Evolutionary conservation across 2,797 vertebrate genomes (phyloP), one percentile per base, ranked within the genome.

Genomic region (Paedocypris micromegethes): DNA sequence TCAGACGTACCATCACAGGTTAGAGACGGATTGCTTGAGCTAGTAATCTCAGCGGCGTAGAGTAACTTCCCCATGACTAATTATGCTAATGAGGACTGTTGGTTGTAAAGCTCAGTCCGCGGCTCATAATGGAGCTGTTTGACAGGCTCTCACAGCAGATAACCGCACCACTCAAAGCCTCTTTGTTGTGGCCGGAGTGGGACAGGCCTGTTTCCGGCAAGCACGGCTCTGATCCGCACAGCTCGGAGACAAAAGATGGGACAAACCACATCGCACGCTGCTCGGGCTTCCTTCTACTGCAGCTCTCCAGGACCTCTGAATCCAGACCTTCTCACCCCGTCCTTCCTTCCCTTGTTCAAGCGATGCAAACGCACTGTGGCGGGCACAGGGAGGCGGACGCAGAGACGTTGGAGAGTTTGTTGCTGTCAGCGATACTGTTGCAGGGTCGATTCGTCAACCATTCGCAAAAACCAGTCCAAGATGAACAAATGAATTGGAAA

Each of bases 231-330:
- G 23, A 71, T 52, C 69, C 72, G 64, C 62, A 77, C 72, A 71
- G 65, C 65, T 44, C 72, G 69, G 42, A 57, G 75, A 78, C 77
- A 69, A 72, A 81, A 52, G 64, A 74, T 74, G 66, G 70, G 57
- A 45, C 82, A 81, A 66, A 82, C 86, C 82, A 85, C 78, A 85
- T 74, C 68, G 69, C 70, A 68, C 72, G 65, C 68, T 49, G 6
- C 69, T 72, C 68, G 2, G 5, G 60, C 61, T 72, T 62, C 67
- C 54, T 9, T 72, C 73, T 60, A 72, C 62, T 79, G 74, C 80
- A 79, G 83, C 63, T n/a, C 42, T 64, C 70, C 60, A 73, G 73
- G 58, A 55, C 50, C 9, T 63, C 55, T 56, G 72, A 70, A 66
- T 68, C 64, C 65, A 74, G 40, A 44, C 52, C 72, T 54, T 54